A percentile compares a stretch with the other conserved stretches of the same genome.
phyloP scores from a whole-genome alignment of 1,140 invertebrate genomes.

The Ips nitidus region DNA sequence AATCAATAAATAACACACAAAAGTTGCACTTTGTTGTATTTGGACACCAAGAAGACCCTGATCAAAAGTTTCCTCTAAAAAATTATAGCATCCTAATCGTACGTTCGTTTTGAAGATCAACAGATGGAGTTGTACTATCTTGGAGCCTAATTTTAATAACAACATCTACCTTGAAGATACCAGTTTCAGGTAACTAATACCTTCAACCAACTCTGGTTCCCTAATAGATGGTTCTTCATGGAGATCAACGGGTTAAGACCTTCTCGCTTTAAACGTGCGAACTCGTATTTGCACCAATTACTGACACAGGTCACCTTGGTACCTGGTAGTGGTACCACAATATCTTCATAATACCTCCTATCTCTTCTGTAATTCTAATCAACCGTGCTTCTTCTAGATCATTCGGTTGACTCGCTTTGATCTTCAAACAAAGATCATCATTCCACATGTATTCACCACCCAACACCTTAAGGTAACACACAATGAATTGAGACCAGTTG shows the following conservation, averaged over 20 bases:
- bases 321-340: too few relatives aligned
- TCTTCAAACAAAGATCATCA: constrained; percentile 13
- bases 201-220: constrained; percentile 21
- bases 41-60: too few relatives aligned
- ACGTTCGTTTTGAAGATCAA: neutral
- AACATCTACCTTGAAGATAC: too few relatives aligned
- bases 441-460: neutral
- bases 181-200: neutral
- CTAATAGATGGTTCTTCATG: constrained; percentile 36
- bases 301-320: too few relatives aligned
- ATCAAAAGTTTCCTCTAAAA: neutral
- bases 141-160: too few relatives aligned
- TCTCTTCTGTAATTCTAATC: constrained; percentile 12
- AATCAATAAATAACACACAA: neutral
- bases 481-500: too few relatives aligned
- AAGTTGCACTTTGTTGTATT: too few relatives aligned
- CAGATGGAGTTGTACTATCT: neutral
- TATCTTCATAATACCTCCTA: constrained; percentile 7
- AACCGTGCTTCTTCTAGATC: constrained; percentile 23
- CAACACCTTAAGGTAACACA: too few relatives aligned
- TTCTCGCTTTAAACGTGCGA: neutral
- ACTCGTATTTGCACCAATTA: neutral
- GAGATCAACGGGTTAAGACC: constrained; percentile 26
- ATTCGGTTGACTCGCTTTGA: constrained; percentile 23
- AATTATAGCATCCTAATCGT: neutral